These are phyloP conservation scores for Rhadina sibilatrix DNA, from an alignment of 2,113 vertebrate species.

Conservation along the genomic window DNA sequence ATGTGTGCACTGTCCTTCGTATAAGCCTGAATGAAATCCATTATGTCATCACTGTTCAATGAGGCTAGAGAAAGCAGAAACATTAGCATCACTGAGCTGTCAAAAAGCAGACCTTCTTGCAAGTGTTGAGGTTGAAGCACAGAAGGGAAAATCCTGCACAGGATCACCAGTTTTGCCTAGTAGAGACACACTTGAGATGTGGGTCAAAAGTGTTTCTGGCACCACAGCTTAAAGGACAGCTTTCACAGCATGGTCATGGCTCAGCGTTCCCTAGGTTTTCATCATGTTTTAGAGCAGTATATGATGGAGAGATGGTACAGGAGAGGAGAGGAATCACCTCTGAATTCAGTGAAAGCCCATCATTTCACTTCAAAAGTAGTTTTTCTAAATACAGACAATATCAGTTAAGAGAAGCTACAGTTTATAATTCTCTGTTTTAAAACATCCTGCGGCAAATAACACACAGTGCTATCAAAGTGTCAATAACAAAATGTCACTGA, in stretches of 20 bases:
- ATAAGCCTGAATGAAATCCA: background rate
- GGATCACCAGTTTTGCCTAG: background rate
- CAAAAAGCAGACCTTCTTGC: background rate
- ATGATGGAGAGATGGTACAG: background rate
- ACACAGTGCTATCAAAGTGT: background rate
- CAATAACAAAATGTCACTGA: background rate
- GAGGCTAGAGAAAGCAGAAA: background rate
- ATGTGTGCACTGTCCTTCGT: background rate
- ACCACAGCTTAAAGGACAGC: background rate
- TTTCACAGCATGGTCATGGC: background rate
- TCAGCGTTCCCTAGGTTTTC: background rate
- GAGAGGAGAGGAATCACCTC: background rate
- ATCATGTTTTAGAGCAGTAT: background rate
- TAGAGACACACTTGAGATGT: background rate
- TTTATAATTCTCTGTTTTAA: background rate
- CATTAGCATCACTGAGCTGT: background rate
- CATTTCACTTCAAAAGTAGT: background rate
- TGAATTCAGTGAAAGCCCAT: background rate
- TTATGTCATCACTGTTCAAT: background rate
- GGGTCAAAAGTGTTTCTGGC: background rate
- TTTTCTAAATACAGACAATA: background rate
- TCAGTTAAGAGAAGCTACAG: background rate
- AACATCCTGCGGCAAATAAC: background rate
- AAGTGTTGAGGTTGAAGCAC: background rate
- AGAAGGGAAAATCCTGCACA: background rate